phyloP scores from a whole-genome alignment of 2,797 vertebrate species.

The Pseudotriccus pelzelni region DNA sequence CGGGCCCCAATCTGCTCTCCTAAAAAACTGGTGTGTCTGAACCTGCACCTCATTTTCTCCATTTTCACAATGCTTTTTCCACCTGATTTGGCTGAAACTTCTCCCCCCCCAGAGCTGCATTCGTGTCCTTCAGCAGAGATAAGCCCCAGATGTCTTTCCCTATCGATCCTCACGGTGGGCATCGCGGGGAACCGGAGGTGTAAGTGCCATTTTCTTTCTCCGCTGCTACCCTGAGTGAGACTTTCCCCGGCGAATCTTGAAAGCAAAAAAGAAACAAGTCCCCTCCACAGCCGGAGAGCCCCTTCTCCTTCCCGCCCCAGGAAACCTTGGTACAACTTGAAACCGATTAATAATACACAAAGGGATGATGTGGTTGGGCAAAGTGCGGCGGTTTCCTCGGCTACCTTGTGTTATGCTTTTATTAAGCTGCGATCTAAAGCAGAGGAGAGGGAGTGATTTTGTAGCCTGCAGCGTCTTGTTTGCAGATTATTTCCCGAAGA shows the following conservation, averaged over 20 bases:
- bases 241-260: not conserved
- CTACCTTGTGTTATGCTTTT: slow-evolving; percentile 63
- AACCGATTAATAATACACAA: slow-evolving; percentile 74
- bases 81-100: not conserved
- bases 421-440: slow-evolving; percentile 71
- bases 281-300: slow-evolving; percentile 34
- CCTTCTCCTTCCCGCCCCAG: slow-evolving; percentile 50
- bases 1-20: rapidly evolving
- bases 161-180: not conserved
- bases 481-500: slow-evolving; percentile 78
- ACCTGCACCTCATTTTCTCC: not conserved
- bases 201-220: not conserved
- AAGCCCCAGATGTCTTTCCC: not conserved
- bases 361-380: slow-evolving; percentile 66
- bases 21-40: not conserved
- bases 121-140: not conserved
- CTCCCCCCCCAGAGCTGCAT: not conserved
- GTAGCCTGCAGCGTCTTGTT: slow-evolving; percentile 77
- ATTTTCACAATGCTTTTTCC: not conserved
- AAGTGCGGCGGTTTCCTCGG: slow-evolving; percentile 46
- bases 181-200: not conserved
- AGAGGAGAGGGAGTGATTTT: slow-evolving; percentile 65
- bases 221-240: slow-evolving; percentile 45
- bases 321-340: slow-evolving; percentile 60
- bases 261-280: slow-evolving; percentile 5